phyloP scores from a whole-genome alignment of 2,113 vertebrate species.

The Pelobates fuscus region DNA sequence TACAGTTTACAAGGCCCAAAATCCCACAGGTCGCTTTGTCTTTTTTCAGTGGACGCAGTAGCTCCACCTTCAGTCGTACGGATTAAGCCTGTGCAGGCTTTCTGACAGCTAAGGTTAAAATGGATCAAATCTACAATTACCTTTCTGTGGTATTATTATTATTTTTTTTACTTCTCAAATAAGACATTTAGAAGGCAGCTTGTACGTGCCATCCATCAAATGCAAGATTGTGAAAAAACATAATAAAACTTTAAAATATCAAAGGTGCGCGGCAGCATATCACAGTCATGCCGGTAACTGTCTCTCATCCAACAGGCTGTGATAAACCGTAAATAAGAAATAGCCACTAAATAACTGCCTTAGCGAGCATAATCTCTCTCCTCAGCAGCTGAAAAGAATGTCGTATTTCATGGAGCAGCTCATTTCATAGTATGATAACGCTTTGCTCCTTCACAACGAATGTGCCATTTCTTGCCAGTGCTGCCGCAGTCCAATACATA shows the following conservation, averaged over 20 bases:
- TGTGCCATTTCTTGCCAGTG: background rate
- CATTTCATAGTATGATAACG: conserved; percentile 39
- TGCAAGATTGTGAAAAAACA: conserved; percentile 43
- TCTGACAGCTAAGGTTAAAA: conserved; percentile 47
- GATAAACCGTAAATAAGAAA: conserved; percentile 29
- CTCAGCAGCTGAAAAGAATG: conserved; percentile 47
- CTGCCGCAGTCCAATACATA: conserved; percentile 15
- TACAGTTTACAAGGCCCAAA: background rate
- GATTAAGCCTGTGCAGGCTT: conserved; percentile 16
- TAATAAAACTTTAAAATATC: conserved; percentile 27
- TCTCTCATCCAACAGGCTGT: conserved; percentile 30
- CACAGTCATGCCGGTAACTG: conserved; percentile 34
- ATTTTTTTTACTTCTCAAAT: conserved; percentile 18
- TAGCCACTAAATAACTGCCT: conserved; percentile 38
- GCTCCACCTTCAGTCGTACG: conserved; percentile 14
- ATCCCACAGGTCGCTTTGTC: conserved; percentile 7
- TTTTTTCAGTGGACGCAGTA: background rate
- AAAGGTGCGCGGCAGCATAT: conserved; percentile 38
- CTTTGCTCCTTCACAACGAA: conserved; percentile 2
- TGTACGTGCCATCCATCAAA: conserved; percentile 46
- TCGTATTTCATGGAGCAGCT: conserved; percentile 53
- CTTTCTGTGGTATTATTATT: conserved; percentile 41
- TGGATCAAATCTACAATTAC: conserved; percentile 35
- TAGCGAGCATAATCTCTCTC: conserved; percentile 37
- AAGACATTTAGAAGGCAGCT: conserved; percentile 34